Conservation (phyloP, 2,113 vertebrate genomes). For the Isurus oxyrinchus region DNA sequence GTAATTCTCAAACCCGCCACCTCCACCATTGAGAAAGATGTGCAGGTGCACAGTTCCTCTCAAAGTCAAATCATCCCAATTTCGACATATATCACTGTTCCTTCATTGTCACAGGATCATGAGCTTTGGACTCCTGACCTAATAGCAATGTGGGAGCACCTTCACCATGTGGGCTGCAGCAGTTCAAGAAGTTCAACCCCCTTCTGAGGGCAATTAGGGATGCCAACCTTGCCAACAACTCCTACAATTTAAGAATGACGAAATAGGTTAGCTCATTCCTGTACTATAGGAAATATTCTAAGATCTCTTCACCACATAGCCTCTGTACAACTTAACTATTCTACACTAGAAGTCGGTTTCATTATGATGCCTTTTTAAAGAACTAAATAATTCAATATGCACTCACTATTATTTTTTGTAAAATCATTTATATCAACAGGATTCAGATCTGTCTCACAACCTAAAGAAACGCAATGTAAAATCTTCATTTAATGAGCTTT, state of each 20-base stretch:
- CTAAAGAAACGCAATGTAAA: neutral
- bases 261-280: neutral
- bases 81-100: neutral
- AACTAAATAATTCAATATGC: neutral
- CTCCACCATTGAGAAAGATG: neutral
- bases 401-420: neutral
- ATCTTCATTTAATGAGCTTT: neutral
- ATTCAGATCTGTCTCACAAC: slow-evolving; percentile 5
- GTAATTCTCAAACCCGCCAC: neutral
- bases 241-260: neutral
- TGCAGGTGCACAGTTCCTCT: neutral
- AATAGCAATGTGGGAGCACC: neutral
- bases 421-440: neutral
- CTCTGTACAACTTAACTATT: neutral
- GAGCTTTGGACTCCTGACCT: neutral
- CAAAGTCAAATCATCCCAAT: neutral
- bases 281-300: neutral
- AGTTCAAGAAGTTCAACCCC: neutral
- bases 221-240: neutral
- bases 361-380: neutral
- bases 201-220: neutral
- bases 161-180: no score
- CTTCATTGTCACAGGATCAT: neutral
- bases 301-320: neutral
- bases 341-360: neutral